Percentiles rank a stretch among this genome's conserved stretches.
phyloP scores from a whole-genome alignment of 2,797 vertebrate species.

The Acropternis orthonyx region DNA sequence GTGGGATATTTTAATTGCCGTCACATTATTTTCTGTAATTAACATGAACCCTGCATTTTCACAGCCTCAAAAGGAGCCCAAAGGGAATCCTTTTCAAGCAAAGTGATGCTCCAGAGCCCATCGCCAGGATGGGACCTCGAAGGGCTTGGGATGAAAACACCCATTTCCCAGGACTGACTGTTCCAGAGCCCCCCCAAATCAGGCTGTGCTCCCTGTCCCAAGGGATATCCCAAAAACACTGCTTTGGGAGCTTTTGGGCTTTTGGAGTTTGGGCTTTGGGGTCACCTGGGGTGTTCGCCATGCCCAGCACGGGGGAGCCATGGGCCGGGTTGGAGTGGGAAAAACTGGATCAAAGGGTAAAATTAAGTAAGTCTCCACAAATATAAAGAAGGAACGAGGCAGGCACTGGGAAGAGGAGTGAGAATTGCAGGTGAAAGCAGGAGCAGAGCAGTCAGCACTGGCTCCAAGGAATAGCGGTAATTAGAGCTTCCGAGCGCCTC shows the following conservation, averaged over 20 bases:
- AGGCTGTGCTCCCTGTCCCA: not conserved
- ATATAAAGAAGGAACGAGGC: not conserved
- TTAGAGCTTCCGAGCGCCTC: conserved; percentile 10
- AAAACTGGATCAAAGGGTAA: not conserved
- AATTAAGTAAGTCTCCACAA: rapidly evolving
- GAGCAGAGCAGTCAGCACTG: not conserved
- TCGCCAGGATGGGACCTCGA: rapidly evolving
- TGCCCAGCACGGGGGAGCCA: rapidly evolving
- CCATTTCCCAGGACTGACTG: rapidly evolving
- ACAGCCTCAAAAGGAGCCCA: not conserved
- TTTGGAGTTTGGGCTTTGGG: not conserved
- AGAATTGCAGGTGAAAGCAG: not conserved
- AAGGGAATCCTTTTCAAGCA: not conserved
- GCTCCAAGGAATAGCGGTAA: not conserved
- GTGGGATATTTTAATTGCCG: rapidly evolving
- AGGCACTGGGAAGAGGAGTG: rapidly evolving
- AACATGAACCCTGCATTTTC: not conserved
- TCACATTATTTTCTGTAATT: not conserved
- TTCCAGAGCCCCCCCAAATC: not conserved
- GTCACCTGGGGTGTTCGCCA: not conserved
- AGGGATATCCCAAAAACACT: not conserved
- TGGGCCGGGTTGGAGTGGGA: not conserved
- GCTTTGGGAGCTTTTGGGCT: not conserved
- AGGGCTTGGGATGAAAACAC: not conserved
- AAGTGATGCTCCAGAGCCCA: not conserved